Conservation (phyloP, 1,140 invertebrate genomes). For the Maconellicoccus hirsutus region DNA sequence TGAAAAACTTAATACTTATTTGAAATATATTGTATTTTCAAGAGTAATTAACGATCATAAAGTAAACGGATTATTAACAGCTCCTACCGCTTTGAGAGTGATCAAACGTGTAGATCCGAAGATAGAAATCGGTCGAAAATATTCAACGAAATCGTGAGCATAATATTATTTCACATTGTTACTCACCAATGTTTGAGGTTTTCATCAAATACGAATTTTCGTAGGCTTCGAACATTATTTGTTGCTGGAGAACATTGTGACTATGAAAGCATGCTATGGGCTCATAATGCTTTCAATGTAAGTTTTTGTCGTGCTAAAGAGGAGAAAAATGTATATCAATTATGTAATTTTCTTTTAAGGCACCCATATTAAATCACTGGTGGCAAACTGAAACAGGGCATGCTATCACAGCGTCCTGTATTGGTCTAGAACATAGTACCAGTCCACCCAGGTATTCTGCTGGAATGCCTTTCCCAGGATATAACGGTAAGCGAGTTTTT, state of each 20-base stretch:
- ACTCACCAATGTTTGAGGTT: background rate
- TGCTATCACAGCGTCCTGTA: conserved; percentile 69
- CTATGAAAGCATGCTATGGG: conserved; percentile 78
- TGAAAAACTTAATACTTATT: background rate
- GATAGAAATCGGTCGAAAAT: conserved; percentile 49
- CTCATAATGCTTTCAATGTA: conserved; percentile 57
- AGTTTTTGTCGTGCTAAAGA: background rate
- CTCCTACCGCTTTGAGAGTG: conserved; percentile 78
- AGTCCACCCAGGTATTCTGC: conserved; percentile 55
- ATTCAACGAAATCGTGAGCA: conserved; percentile 51
- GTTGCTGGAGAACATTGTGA: conserved; percentile 91
- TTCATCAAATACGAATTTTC: too few species aligned
- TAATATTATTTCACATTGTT: too few species aligned
- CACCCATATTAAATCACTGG: conserved; percentile 86
- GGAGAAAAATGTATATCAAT: background rate
- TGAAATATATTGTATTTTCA: conserved; percentile 32
- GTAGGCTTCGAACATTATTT: conserved; percentile 62
- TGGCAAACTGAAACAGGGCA: conserved; percentile 94
- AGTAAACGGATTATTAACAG: conserved; percentile 73
- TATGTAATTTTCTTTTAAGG: conserved; percentile 33
- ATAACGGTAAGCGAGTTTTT: conserved; percentile 49
- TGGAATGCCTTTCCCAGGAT: conserved; percentile 69
- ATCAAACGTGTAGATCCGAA: conserved; percentile 65
- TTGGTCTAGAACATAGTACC: conserved; percentile 55
- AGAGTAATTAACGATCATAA: conserved; percentile 76